phyloP scores from a whole-genome alignment of 2,888 invertebrate genomes.

The Tenodera sinensis region DNA sequence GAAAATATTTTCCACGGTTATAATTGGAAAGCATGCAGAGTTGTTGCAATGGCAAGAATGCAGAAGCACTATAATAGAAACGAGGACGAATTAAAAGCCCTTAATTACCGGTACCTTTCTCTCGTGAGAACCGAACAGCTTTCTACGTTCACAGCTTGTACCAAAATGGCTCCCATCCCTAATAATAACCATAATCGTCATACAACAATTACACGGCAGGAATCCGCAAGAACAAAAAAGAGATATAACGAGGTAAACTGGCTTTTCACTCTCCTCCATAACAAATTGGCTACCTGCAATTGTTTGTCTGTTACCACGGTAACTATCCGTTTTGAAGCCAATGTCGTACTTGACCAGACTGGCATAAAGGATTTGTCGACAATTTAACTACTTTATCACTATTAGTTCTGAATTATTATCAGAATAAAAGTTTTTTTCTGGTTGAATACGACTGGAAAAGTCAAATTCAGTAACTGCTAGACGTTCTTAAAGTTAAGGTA shows the following conservation, averaged over 20 bases:
- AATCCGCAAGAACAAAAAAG: background rate
- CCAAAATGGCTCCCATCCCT: background rate
- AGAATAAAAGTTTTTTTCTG: no score
- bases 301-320: background rate
- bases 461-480: no score
- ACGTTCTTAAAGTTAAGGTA: no score
- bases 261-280: background rate
- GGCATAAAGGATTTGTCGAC: no score
- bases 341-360: no score
- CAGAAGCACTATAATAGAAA: no score
- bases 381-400: no score
- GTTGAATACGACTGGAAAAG: no score
- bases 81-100: background rate
- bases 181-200: background rate
- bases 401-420: no score
- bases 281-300: background rate
- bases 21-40: background rate
- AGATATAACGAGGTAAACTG: background rate
- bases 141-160: background rate
- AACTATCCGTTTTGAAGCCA: background rate
- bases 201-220: background rate
- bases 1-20: background rate
- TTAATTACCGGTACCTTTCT: background rate
- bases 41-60: background rate
- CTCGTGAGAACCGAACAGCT: background rate